phyloP scores from a whole-genome alignment of 2,113 vertebrate species.

The Uria aalge region DNA sequence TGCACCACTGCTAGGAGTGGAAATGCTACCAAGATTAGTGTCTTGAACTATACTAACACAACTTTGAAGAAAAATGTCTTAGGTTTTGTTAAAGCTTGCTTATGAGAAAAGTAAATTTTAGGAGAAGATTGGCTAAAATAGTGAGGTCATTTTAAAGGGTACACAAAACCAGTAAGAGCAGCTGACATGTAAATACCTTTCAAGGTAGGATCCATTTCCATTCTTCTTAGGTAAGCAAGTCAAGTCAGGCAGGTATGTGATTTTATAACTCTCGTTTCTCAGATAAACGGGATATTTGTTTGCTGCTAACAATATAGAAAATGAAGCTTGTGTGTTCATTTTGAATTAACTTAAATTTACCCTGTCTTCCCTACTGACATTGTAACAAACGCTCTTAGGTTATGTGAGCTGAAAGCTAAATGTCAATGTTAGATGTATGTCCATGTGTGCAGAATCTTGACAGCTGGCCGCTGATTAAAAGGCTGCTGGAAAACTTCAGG shows the following conservation, averaged over 20 bases:
- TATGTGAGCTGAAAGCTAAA: slow-evolving; percentile 25
- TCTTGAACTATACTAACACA: not conserved
- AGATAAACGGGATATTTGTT: not conserved
- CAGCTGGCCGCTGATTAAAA: slow-evolving; percentile 45
- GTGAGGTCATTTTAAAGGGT: not conserved
- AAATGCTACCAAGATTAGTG: not conserved
- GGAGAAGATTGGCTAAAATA: not conserved
- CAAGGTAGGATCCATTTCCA: not conserved
- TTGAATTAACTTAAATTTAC: not conserved
- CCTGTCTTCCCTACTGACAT: not conserved
- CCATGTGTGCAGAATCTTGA: slow-evolving; percentile 24
- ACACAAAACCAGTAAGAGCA: not conserved
- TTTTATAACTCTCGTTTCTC: not conserved
- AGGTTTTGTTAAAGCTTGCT: not conserved
- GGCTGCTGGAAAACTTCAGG: slow-evolving; percentile 58
- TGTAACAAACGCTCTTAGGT: not conserved
- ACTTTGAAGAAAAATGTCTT: not conserved
- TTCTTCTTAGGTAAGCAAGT: not conserved
- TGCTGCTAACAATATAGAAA: not conserved
- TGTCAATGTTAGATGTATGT: not conserved
- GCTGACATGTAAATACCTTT: not conserved
- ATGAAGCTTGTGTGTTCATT: not conserved
- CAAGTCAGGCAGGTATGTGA: not conserved
- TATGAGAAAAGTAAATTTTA: not conserved
- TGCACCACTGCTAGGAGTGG: not conserved